Evolutionary conservation across 2,888 invertebrate species (phyloP).

Genomic region (Nomada lathburiana): DNA sequence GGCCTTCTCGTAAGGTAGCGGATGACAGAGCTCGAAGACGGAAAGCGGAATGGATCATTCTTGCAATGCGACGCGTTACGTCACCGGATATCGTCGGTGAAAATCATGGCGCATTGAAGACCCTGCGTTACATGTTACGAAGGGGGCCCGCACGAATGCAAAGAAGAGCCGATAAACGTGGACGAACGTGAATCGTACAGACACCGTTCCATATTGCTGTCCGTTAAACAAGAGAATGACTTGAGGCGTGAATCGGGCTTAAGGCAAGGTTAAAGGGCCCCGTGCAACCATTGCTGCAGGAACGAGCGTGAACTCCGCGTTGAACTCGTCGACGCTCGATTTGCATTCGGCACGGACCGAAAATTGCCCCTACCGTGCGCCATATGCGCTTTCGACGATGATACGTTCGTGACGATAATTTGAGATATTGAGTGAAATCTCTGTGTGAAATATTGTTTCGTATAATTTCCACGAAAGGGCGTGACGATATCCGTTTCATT

Average conservation of each 20-base stretch:
- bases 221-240: too few relatives aligned
- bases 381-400: neutral
- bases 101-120: constrained; percentile 22
- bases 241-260: too few relatives aligned
- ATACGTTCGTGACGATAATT: too few relatives aligned
- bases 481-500: neutral
- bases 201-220: too few relatives aligned
- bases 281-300: neutral
- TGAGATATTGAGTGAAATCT: neutral
- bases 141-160: too few relatives aligned
- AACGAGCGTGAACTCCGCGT: constrained; percentile 24
- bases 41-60: neutral
- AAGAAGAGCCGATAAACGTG: too few relatives aligned
- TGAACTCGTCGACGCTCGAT: constrained; percentile 53
- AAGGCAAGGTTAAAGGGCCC: neutral
- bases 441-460: neutral
- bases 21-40: constrained; percentile 45
- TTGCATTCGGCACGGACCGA: constrained; percentile 41
- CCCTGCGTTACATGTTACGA: too few relatives aligned
- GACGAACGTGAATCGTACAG: too few relatives aligned
- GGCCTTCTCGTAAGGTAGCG: constrained; percentile 79
- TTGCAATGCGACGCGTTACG: constrained; percentile 24
- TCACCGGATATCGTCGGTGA: constrained; percentile 28
- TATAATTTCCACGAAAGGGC: too few relatives aligned
- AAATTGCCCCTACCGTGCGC: constrained; percentile 35